phyloP scores from a whole-genome alignment of 2,888 invertebrate genomes.

The Rhagonycha fulva region DNA sequence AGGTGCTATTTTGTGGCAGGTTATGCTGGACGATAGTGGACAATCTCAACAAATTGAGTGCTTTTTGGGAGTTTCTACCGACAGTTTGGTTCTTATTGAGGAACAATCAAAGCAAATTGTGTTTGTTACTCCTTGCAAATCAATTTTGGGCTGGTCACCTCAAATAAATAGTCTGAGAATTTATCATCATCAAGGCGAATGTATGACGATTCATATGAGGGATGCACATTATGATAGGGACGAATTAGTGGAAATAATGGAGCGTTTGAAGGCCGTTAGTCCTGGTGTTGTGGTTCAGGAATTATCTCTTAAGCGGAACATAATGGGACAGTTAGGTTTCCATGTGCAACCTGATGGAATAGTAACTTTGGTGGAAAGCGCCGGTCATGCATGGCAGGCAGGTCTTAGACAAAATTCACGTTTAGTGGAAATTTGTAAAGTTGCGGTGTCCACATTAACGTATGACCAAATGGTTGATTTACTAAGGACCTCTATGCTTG shows the following conservation, averaged over 20 bases:
- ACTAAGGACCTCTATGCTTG: constrained; percentile 85
- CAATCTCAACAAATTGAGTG: constrained; percentile 72
- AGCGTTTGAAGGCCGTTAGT: constrained; percentile 80
- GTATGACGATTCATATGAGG: constrained; percentile 78
- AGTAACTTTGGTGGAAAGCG: constrained; percentile 88
- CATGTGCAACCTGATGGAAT: constrained; percentile 93
- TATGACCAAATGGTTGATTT: constrained; percentile 94
- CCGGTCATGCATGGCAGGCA: constrained; percentile 73
- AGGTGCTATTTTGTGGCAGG: constrained; percentile 85
- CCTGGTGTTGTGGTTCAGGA: constrained; percentile 78
- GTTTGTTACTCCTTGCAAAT: constrained; percentile 82
- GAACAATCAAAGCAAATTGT: constrained; percentile 80
- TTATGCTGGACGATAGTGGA: constrained; percentile 72
- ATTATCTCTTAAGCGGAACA: constrained; percentile 78
- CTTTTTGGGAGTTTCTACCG: constrained; percentile 84
- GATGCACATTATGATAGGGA: constrained; percentile 71
- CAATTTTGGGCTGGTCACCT: constrained; percentile 70
- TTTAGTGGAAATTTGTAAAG: constrained; percentile 72
- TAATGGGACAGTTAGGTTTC: constrained; percentile 84
- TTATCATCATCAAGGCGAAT: constrained; percentile 91
- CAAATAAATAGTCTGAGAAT: constrained; percentile 70
- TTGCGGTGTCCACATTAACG: constrained; percentile 82
- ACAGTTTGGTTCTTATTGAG: constrained; percentile 86
- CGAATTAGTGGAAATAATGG: constrained; percentile 76
- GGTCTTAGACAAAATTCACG: constrained; percentile 90